Base-by-base conservation (phyloP, 1,140 invertebrate genomes). In the Bombus difficillimus region DNA sequence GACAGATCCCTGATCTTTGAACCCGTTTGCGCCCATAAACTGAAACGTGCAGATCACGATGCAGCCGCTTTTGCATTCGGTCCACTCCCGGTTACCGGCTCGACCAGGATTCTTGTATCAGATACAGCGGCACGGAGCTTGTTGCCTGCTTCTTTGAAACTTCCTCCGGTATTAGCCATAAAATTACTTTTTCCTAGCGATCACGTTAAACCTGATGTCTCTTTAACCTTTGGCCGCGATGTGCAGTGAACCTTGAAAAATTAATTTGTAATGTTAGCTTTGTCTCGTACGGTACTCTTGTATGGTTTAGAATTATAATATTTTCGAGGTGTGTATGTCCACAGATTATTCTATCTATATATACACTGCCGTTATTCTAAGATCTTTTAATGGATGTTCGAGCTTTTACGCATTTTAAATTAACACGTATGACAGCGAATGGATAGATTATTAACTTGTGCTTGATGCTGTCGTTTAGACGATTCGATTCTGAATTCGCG, bases 1-100 rank as follows among this genome's bases (percentile, higher is more conserved):
- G 59, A 62, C 10, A 62, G 83, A 90, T 88, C 86, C 39, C 77
- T 71, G 89, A 90, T 53, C 86, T 76, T 22, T 72, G 73, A 78
- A 76, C 74, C 64, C 66, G 72, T 81, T 85, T 62, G 79, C 89
- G 69, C 39, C 72, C 88, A 53, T 87, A 85, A 87, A 71, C 81
- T 75, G 81, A 75, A 86, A 86, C 79, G 79, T 66, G 75, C 43
- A 15, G 83, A 80, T 85, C 83, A 80, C 83, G 83, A 80, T n/a
- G 47, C 28, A 18, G 34, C 59, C 22, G 12, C 57, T 77, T 53
- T 37, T 32, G 59, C 71, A 22, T 72, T 79, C n/a, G 78, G 34
- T 64, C 18, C n/a, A 43, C 22, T 59, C 81, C 28, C 37, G 43
- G 12, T 53, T 41, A n/a, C 41, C 47, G 32, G 32, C n/a, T 57